Conservation (phyloP, 1,140 invertebrate species). For the Globodera ellingtonae region DNA sequence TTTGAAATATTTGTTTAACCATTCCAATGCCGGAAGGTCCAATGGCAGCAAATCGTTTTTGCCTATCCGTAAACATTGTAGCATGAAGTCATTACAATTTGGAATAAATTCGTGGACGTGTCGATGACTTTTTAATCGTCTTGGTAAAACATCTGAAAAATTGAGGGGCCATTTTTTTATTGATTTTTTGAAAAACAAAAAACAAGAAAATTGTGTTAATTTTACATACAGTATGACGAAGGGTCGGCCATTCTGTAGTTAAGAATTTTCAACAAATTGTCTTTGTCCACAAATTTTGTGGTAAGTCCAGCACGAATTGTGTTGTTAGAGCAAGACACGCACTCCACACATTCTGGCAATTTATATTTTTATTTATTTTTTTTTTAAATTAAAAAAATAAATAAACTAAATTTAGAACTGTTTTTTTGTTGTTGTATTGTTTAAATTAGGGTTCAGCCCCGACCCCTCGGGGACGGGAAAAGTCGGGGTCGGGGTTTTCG, state of each 20-base stretch:
- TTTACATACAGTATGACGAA: constrained; percentile 42
- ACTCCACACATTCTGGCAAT: constrained; percentile 88
- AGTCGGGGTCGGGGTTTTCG: too few species aligned
- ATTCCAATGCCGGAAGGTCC: constrained; percentile 23
- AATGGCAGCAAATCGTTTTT: constrained; percentile 21
- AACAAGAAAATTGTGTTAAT: neutral
- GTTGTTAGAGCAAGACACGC: constrained; percentile 98
- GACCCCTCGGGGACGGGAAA: too few species aligned
- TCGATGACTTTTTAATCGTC: constrained; percentile 30
- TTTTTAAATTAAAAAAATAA: constrained; percentile 13
- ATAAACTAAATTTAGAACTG: too few species aligned
- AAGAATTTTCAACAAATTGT: constrained; percentile 81
- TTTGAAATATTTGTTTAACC: neutral
- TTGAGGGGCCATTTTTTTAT: neutral
- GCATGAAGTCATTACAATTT: constrained; percentile 60
- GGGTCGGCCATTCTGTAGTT: constrained; percentile 74
- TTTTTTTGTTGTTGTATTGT: too few species aligned
- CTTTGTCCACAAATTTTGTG: constrained; percentile 88
- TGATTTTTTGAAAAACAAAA: too few species aligned
- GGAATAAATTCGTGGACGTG: constrained; percentile 58
- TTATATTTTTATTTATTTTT: constrained; percentile 3
- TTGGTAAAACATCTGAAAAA: constrained; percentile 42
- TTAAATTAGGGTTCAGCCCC: too few species aligned
- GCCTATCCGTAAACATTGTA: constrained; percentile 56
- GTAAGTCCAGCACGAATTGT: constrained; percentile 93